Evolutionary conservation across 2,888 invertebrate species (phyloP), one percentile per base, ranked within the genome.

Genomic region (Euproctis similis): DNA sequence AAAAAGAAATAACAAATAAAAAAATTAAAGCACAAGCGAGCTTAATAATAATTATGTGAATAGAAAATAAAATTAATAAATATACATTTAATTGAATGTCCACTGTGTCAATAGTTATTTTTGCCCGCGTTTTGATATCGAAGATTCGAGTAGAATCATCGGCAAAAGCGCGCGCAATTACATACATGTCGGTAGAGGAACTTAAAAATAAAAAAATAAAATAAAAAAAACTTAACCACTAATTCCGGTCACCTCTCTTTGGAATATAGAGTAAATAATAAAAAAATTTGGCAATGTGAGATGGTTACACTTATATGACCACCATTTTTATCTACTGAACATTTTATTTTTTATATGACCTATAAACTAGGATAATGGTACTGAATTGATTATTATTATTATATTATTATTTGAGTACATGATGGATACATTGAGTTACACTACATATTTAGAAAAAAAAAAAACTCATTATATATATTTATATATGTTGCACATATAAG

Each of bases 191-290:
- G n/a, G n/a, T n/a, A 29, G 33, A 20, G 45, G 42, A 37, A 34
- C 44, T 53, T 54, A 49, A 32, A 43, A 30, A 33, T 39, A 52
- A 22, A 22, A 11, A 12, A 42, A 41, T 30, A 29, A 46, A 42
- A 44, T n/a, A 41, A 53, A 24, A 41, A 12, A n/a, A 64, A 61
- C 66, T 66, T 70, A 69, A 53, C 39, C 63, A 46, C 68, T 76
- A 75, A 51, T 63, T 59, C 66, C 64, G 66, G 73, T 67, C 54
- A 60, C 58, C 46, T 53, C 55, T 81, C 80, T 81, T 81, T 81
- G 81, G 80, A 71, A 73, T 68, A 69, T 64, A 66, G 61, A 64
- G 64, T 59, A 60, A 53, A 56, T 56, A 58, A 56, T 52, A 54
- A 55, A 62, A 67, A 67, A 69, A 68, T 71, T 74, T 73, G 76